Conservation (phyloP, 2,113 vertebrate species). For the Gymnarchus niloticus region DNA sequence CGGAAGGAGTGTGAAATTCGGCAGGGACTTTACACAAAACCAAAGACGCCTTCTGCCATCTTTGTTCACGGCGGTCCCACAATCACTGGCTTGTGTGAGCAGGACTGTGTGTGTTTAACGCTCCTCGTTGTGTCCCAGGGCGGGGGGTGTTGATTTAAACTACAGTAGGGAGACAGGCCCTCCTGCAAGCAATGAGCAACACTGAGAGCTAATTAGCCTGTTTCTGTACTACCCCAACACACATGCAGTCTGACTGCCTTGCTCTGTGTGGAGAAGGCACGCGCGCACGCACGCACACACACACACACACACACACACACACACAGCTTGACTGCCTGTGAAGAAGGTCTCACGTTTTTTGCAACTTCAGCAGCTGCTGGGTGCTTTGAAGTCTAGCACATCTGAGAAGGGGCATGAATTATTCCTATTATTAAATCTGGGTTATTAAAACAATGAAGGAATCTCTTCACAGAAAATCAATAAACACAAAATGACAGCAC, state of each 20-base stretch:
- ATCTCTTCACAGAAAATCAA: slow-evolving; percentile 26
- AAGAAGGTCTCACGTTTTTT: slow-evolving; percentile 22
- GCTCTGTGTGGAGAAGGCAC: background rate
- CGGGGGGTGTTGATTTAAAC: slow-evolving; percentile 4
- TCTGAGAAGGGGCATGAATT: slow-evolving; percentile 39
- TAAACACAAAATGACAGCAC: slow-evolving; percentile 24
- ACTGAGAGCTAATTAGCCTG: slow-evolving; percentile 14
- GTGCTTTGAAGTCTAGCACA: slow-evolving; percentile 37
- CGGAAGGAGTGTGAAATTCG: background rate
- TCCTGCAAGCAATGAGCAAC: background rate
- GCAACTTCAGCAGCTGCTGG: slow-evolving; percentile 33
- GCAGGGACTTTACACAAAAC: background rate
- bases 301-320: background rate
- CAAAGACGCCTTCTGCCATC: background rate
- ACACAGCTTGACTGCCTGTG: background rate
- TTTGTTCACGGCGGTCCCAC: background rate
- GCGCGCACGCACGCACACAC: background rate
- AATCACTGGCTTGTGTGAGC: background rate
- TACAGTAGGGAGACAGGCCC: background rate
- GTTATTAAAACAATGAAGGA: slow-evolving; percentile 32
- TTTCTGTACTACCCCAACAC: background rate
- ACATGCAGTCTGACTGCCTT: background rate
- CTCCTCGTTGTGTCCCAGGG: background rate
- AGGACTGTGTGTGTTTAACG: background rate
- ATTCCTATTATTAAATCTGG: slow-evolving; percentile 38